Evolutionary conservation across 2,797 vertebrate genomes (phyloP).

Genomic region (Eulemur mongoz): DNA sequence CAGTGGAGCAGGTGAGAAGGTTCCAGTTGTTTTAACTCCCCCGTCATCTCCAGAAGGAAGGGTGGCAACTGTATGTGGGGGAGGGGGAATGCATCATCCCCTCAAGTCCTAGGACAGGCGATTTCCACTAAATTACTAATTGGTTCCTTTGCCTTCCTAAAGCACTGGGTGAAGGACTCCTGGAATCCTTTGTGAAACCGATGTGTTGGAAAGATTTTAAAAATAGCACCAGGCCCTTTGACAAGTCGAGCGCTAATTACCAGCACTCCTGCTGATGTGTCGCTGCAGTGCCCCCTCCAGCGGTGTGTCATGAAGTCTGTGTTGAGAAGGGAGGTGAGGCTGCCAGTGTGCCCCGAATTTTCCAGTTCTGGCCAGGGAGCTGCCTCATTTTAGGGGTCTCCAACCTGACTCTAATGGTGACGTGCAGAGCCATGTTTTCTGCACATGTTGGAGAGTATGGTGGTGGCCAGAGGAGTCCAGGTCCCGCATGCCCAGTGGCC

Average conservation of each 20-base stretch:
- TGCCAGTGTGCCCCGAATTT: background rate
- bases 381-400: background rate
- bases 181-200: constrained; percentile 49
- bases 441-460: accelerated
- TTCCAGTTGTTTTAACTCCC: background rate
- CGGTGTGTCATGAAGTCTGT: background rate
- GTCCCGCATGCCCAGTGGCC: accelerated
- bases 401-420: background rate
- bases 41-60: background rate
- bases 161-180: background rate
- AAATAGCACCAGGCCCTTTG: constrained; percentile 63
- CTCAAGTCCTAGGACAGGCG: background rate
- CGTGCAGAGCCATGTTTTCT: background rate
- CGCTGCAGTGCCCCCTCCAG: background rate
- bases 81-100: background rate
- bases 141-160: background rate
- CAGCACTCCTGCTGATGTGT: background rate
- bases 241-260: constrained; percentile 46
- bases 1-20: background rate
- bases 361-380: background rate
- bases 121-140: background rate
- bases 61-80: background rate
- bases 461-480: background rate
- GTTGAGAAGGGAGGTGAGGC: background rate
- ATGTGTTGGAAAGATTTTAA: constrained; percentile 32